phyloP scores from a whole-genome alignment of 2,888 invertebrate species.

The Blastobasis lacticolella region DNA sequence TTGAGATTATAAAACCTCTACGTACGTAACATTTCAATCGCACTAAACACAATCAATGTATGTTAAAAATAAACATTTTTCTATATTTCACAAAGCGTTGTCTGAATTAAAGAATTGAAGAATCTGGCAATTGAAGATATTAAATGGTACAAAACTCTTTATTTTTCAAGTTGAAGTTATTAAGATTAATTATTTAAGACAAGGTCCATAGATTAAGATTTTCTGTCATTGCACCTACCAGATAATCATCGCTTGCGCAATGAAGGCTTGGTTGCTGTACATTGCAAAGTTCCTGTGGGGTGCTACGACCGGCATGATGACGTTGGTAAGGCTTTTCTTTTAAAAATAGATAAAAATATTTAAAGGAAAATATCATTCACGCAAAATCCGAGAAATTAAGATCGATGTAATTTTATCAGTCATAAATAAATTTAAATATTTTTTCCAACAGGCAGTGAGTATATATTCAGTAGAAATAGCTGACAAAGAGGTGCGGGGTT shows the following conservation, averaged over 20 bases:
- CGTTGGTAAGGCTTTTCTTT: constrained; percentile 33
- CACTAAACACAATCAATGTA: not conserved
- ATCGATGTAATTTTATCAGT: too few relatives aligned
- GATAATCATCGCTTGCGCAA: constrained; percentile 50
- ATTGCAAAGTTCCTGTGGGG: constrained; percentile 64
- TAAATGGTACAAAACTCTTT: not conserved
- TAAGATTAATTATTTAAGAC: not conserved
- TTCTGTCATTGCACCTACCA: constrained; percentile 19
- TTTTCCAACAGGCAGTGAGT: constrained; percentile 36
- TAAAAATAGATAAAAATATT: too few relatives aligned
- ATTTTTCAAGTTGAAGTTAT: constrained; percentile 5
- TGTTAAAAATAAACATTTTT: not conserved
- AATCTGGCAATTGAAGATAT: not conserved
- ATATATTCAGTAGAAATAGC: constrained; percentile 60
- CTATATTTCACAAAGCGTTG: not conserved
- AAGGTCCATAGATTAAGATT: too few relatives aligned
- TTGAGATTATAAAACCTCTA: not conserved
- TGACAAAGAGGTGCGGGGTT: constrained; percentile 56
- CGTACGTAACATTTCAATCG: not conserved
- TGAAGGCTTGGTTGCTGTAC: constrained; percentile 56
- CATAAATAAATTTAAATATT: too few relatives aligned
- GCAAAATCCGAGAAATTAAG: too few relatives aligned
- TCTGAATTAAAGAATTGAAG: too few relatives aligned
- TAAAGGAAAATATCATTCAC: too few relatives aligned
- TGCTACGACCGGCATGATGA: constrained; percentile 55